Percentiles rank a stretch among this genome's conserved stretches.
Conservation (phyloP, 2,113 vertebrate genomes). For the Python bivittatus region DNA sequence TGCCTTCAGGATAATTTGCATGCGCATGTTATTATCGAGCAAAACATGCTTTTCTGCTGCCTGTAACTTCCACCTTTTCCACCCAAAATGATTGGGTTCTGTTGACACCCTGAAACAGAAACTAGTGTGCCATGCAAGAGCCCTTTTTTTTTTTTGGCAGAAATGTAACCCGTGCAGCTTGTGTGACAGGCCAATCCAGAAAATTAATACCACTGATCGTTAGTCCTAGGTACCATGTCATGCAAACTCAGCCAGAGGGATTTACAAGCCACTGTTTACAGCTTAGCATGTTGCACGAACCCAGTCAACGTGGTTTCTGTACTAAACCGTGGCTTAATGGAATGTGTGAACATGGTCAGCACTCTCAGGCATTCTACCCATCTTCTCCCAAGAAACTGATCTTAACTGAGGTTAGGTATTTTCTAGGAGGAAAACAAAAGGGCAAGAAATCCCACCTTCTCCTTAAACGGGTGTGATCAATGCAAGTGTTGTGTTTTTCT, state of each 20-base stretch:
- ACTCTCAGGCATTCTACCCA: neutral
- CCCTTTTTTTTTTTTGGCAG: no score
- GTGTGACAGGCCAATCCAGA: neutral
- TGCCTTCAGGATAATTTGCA: neutral
- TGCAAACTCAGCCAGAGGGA: neutral
- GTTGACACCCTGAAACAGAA: neutral
- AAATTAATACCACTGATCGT: neutral
- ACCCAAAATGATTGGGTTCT: neutral
- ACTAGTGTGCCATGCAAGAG: neutral
- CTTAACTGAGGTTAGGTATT: neutral
- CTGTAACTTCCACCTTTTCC: neutral
- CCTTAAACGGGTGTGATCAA: neutral
- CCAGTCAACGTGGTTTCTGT: neutral
- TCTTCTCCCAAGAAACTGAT: neutral
- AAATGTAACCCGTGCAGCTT: neutral
- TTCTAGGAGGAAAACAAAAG: neutral
- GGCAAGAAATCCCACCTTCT: neutral
- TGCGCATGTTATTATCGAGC: neutral
- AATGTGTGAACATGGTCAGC: neutral
- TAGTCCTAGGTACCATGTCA: neutral
- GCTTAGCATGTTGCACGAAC: neutral
- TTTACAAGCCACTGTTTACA: neutral
- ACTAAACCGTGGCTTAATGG: neutral
- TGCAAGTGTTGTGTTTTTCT: conserved; percentile 40
- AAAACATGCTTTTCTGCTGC: neutral